Base-by-base conservation (phyloP, 2,888 invertebrate genomes). In the Eristalis intricaria region DNA sequence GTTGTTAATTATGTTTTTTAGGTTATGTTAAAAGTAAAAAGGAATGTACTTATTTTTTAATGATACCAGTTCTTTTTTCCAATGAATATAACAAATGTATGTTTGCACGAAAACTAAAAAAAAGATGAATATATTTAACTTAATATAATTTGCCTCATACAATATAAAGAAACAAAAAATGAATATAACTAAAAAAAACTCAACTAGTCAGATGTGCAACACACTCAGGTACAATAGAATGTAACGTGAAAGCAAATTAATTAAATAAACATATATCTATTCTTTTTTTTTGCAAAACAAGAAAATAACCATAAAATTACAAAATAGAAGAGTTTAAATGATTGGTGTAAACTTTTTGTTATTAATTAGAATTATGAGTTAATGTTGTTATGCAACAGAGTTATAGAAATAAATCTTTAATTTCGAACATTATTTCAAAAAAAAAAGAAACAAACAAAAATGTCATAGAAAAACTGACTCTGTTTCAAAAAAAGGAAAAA, bases 191-290 rank as follows among this genome's bases (percentile, higher is more conserved):
- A 83, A 78, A 80, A 85, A 89, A 88, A 89, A 89, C 89, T 89
- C 89, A 89, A 89, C 90, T 90, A 90, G 90, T 90, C 90, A 90
- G 89, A 90, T 89, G 89, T 90, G 90, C 89, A 90, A 90, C 90
- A 90, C 89, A 90, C 90, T 90, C 90, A 90, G 89, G 90, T 90
- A 90, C 90, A 90, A 90, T 89, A 89, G 82, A 89, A 88, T 86
- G 65, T 82, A 88, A 89, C 82, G 70, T 80, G 63, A 82, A 87
- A 81, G 84, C 75, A 70, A 80, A 68, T 83, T 68, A 43, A 77
- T 19, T 50, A 78, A 32, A 50, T 29, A 63, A 78, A 73, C 63
- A 43, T 40, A 22, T 65, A 35, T 56, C 64, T 56, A 61, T 66
- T 35, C 35, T 32, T 60, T 32, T 43, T n/a, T 43, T 43, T 43